A percentile compares a stretch with the other conserved stretches of the same genome.
Evolutionary conservation across 2,113 vertebrate genomes (phyloP).

Genomic region (Seriola dumerili): DNA sequence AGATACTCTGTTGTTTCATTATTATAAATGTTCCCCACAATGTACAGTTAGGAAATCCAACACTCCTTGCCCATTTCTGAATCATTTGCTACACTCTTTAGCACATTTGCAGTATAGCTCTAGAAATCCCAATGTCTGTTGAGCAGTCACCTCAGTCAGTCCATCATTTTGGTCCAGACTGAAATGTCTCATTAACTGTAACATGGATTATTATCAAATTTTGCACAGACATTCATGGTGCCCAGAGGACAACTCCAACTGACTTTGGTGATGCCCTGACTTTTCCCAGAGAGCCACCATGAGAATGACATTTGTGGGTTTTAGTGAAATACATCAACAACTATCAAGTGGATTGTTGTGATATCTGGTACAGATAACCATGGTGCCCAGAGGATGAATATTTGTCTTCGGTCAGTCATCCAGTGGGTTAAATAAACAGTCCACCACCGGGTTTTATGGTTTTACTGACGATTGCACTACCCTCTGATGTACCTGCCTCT

Average conservation of each 20-base stretch:
- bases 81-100: not conserved
- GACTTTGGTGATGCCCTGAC: too few relatives aligned
- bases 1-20: slow-evolving; percentile 1
- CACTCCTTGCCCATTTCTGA: not conserved
- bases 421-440: not conserved
- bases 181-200: too few relatives aligned
- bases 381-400: not conserved
- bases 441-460: not conserved
- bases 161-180: too few relatives aligned
- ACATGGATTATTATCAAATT: not conserved
- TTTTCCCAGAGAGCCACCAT: too few relatives aligned
- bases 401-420: not conserved
- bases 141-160: not conserved
- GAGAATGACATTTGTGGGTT: too few relatives aligned
- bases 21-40: not conserved
- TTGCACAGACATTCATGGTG: too few relatives aligned
- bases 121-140: not conserved
- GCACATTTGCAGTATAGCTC: not conserved
- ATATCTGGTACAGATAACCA: not conserved
- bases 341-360: not conserved
- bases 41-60: not conserved
- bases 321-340: too few relatives aligned
- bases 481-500: not conserved
- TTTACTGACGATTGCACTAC: too few relatives aligned
- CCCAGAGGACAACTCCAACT: too few relatives aligned